A percentile compares a stretch with the other conserved stretches of the same genome.
Conservation (phyloP, 92 coral and sea anemone species). For the Palythoa caribaeorum region DNA sequence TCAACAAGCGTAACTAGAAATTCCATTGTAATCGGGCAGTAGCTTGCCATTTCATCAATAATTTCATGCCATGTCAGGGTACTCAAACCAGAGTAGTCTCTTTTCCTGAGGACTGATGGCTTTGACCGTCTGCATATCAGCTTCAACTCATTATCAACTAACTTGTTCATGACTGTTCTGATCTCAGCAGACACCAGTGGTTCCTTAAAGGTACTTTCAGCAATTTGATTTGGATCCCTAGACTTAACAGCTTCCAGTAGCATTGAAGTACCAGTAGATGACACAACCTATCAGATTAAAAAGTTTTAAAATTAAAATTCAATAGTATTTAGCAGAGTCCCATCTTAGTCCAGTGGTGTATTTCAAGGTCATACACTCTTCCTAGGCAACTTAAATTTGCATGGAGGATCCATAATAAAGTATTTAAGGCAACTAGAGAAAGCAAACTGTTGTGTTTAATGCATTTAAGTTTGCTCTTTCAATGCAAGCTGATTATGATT, state of each 20-base stretch:
- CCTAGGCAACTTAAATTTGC: no score
- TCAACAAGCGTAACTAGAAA: conserved; percentile 27
- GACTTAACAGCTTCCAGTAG: neutral
- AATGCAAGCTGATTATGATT: no score
- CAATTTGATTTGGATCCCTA: neutral
- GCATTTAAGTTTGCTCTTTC: no score
- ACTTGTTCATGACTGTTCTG: conserved; percentile 36
- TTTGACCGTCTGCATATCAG: conserved; percentile 32
- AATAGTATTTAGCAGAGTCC: neutral
- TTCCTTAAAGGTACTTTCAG: neutral
- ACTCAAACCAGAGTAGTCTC: conserved; percentile 27
- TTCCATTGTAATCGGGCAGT: conserved; percentile 41
- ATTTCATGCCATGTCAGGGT: conserved; percentile 39
- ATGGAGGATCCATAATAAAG: no score
- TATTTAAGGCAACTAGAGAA: no score
- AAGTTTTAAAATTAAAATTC: neutral
- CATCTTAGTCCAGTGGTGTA: no score
- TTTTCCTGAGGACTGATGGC: conserved; percentile 36
- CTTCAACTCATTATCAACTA: conserved; percentile 29
- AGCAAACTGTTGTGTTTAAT: no score
- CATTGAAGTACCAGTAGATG: neutral
- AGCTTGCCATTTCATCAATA: conserved; percentile 23
- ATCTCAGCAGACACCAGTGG: neutral
- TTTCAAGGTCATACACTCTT: no score
- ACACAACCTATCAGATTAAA: neutral